Conservation (phyloP, 2,113 vertebrate species). For the Echinops telfairi region DNA sequence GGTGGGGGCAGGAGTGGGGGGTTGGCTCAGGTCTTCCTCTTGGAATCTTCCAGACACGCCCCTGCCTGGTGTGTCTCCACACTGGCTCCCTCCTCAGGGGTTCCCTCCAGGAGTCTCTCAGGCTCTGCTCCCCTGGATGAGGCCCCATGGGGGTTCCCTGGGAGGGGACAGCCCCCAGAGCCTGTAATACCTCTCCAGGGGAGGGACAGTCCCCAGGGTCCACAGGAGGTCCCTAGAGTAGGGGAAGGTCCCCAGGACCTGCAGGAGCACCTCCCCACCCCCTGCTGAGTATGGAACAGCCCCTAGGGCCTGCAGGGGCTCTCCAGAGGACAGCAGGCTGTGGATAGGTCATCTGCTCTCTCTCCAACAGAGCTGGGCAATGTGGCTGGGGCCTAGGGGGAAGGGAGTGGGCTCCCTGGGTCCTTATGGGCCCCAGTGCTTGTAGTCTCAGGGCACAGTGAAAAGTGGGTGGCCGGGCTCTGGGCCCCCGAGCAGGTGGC, state of each 20-base stretch:
- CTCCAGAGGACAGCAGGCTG: not conserved
- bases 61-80: not conserved
- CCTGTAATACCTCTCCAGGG: not conserved
- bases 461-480: not conserved
- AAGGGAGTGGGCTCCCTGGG: not conserved
- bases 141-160: too few relatives aligned
- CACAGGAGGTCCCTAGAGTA: not conserved
- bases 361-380: not conserved
- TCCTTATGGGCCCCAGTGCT: not conserved
- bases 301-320: not conserved
- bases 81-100: not conserved
- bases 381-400: not conserved
- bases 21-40: not conserved
- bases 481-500: not conserved
- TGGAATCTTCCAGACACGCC: not conserved
- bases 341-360: not conserved
- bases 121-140: not conserved
- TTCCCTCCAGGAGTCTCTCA: not conserved
- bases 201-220: not conserved
- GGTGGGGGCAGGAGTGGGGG: too few relatives aligned
- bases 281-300: not conserved
- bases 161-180: not conserved
- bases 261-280: not conserved
- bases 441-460: too few relatives aligned
- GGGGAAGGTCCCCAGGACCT: not conserved